Evolutionary conservation across 2,113 vertebrate species (phyloP).

Genomic region (Menidia beryllina): DNA sequence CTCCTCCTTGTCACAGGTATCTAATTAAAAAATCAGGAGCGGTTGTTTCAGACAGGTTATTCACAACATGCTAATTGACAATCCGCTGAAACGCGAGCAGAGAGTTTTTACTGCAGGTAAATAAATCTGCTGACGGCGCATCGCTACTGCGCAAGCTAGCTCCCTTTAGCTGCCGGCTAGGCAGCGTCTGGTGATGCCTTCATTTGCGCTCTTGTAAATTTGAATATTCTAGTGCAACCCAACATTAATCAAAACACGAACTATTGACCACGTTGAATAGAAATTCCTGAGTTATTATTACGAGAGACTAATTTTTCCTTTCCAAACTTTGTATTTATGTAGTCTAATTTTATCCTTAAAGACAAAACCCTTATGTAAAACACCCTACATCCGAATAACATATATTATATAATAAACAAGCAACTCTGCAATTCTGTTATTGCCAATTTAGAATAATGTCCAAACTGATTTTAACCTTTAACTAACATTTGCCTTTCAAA

Average conservation of each 20-base stretch:
- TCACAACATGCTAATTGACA: constrained; percentile 12
- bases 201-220: not conserved
- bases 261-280: not conserved
- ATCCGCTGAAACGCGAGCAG: not conserved
- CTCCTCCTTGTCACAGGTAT: not conserved
- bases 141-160: constrained; percentile 21
- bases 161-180: not conserved
- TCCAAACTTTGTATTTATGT: not conserved
- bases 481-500: too few relatives aligned
- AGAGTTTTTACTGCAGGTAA: not conserved
- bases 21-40: not conserved
- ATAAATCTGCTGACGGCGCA: not conserved
- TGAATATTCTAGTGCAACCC: not conserved
- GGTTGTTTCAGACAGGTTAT: not conserved
- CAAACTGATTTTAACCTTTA: too few relatives aligned
- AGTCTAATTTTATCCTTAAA: not conserved
- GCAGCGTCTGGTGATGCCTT: constrained; percentile 38
- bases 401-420: too few relatives aligned
- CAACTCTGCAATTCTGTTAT: too few relatives aligned
- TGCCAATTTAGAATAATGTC: too few relatives aligned
- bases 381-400: too few relatives aligned
- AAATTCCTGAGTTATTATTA: not conserved
- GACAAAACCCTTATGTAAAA: too few relatives aligned
- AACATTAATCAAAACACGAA: too few relatives aligned
- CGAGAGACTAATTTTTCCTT: not conserved